Conservation (phyloP, 2,888 invertebrate genomes). For the Lepidochitona cinerea region DNA sequence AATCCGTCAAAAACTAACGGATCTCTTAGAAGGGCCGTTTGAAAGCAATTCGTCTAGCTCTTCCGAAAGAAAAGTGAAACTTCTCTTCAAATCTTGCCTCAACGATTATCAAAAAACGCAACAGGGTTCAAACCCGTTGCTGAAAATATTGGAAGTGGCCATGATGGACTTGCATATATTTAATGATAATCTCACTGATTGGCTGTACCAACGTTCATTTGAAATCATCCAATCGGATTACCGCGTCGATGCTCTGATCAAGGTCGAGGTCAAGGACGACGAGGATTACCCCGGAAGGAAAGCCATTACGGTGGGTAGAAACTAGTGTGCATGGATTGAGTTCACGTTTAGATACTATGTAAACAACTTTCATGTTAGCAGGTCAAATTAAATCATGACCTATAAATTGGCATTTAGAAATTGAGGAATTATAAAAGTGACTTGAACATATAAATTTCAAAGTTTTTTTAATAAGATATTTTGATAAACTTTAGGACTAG, state of each 20-base stretch:
- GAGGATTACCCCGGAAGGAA: not conserved
- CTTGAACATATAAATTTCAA: no score
- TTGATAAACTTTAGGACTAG: no score
- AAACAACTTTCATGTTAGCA: no score
- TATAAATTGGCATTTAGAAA: no score
- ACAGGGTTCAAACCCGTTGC: constrained; percentile 42
- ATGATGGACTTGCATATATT: constrained; percentile 55
- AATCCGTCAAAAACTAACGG: constrained; percentile 9
- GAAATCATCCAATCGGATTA: constrained; percentile 49
- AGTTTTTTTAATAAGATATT: no score
- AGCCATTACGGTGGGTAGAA: not conserved
- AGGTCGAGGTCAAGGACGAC: constrained; percentile 51
- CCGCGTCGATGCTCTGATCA: constrained; percentile 57
- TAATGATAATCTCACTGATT: constrained; percentile 25
- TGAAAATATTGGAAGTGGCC: constrained; percentile 41
- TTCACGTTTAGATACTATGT: no score
- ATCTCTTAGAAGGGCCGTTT: not conserved
- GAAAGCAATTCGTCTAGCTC: constrained; percentile 24
- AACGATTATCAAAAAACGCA: constrained; percentile 52
- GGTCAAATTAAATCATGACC: no score
- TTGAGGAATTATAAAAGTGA: no score
- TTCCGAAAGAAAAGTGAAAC: constrained; percentile 76
- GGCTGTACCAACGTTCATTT: constrained; percentile 40
- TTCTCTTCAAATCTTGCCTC: constrained; percentile 76
- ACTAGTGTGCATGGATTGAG: no score